These are phyloP conservation scores for Abscondita cerata DNA, from an alignment of 2,888 invertebrate species.

Conservation along the genomic window DNA sequence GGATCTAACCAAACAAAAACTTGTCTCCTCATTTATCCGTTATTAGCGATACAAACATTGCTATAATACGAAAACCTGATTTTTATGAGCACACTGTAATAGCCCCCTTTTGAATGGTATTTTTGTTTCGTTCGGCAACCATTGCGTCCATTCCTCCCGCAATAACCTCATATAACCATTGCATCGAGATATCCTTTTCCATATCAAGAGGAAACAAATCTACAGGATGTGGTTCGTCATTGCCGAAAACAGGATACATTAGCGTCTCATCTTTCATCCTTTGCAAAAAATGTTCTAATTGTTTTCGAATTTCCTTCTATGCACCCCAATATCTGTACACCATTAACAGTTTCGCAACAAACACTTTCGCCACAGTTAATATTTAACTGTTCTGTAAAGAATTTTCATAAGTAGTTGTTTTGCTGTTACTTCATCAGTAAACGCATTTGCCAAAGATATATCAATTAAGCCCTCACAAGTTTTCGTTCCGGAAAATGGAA, in stretches of 20 bases:
- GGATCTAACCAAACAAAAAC: conserved; percentile 63
- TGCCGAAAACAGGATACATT: conserved; percentile 70
- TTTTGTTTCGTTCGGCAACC: conserved; percentile 67
- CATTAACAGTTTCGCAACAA: conserved; percentile 74
- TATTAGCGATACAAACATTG: conserved; percentile 70
- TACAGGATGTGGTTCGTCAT: conserved; percentile 69
- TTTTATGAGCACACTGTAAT: conserved; percentile 70
- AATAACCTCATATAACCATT: conserved; percentile 77
- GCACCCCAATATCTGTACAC: conserved; percentile 76
- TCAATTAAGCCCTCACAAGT: too few species aligned
- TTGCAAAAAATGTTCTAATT: conserved; percentile 61
- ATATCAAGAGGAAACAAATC: conserved; percentile 62
- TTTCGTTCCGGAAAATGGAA: conserved; percentile 19
- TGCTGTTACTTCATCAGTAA: too few species aligned
- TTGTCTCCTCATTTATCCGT: conserved; percentile 12
- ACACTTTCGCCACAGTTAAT: conserved; percentile 77
- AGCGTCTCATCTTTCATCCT: conserved; percentile 56
- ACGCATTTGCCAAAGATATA: too few species aligned
- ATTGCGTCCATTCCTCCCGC: conserved; percentile 72
- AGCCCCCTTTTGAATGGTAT: conserved; percentile 65
- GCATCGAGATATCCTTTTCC: conserved; percentile 61
- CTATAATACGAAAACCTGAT: conserved; percentile 73
- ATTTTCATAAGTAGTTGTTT: too few species aligned
- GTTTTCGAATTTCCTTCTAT: conserved; percentile 66
- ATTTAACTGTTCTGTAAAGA: conserved; percentile 69